Base-by-base conservation (phyloP, 1,140 invertebrate genomes). In the Scaptomyza pallida region DNA sequence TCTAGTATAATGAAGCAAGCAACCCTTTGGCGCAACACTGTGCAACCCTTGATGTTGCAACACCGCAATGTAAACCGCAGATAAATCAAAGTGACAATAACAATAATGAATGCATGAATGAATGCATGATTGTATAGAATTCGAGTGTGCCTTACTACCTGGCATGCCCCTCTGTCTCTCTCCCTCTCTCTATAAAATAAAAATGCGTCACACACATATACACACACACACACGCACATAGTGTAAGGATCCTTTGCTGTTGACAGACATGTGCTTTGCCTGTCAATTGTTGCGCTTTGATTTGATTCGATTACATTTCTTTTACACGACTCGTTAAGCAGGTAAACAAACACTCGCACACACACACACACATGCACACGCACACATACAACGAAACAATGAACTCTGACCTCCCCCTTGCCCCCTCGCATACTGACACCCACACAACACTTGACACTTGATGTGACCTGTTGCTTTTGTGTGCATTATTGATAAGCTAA, bases 21-120 rank as follows among this genome's bases (percentile, higher is more conserved):
- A 33, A 62, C 51, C 61, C 62, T 41, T 37, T 43, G 12, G 33
- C 33, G 12, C 3, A 43, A 40, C 40, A 3, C 4, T 9, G 12
- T 9, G 23, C 17, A 37, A 47, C 61, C 43, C 26, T 54, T 44
- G 33, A 30, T 6, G 5, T 2, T 9, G 26, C 15, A 60, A n/a
- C n/a, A 62, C 56, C 70, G 41, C 59, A 30, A 19, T 33, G 41
- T 19, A 33, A 67, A 67, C 63, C 63, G 45, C 63, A 78, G 54
- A 78, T 82, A 78, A 78, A 74, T 82, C 70, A 83, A 72, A 59
- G 33, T 55, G 37, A 44, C 52, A 52, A 56, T 40, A 48, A 64
- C 54, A 52, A 37, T 33, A 30, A 30, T 30, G 23, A 26, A 26
- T 26, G 23, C 23, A 40, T 62, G 33, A 59, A 50, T 67, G 35